phyloP scores from a whole-genome alignment of 1,140 invertebrate genomes.

The Drosophila simulans region DNA sequence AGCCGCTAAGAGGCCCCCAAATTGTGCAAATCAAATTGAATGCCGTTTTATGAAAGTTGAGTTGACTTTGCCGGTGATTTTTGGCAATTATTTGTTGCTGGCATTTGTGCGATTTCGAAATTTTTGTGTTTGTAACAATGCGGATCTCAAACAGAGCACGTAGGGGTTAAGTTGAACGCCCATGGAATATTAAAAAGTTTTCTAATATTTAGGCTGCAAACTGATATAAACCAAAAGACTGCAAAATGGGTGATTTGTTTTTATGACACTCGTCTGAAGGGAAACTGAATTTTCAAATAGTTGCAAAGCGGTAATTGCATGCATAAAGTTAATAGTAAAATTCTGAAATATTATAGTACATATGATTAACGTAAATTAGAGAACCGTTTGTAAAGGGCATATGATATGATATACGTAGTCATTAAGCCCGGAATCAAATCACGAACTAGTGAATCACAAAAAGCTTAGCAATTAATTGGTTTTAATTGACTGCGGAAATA shows the following conservation, averaged over 20 bases:
- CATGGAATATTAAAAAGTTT: slow-evolving; percentile 71
- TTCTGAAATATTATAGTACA: not conserved
- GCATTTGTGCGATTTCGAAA: slow-evolving; percentile 73
- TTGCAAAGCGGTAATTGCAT: not conserved
- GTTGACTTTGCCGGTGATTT: slow-evolving; percentile 36
- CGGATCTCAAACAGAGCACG: slow-evolving; percentile 61
- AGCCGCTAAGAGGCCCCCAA: slow-evolving; percentile 37
- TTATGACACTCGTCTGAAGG: not conserved
- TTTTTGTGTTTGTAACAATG: slow-evolving; percentile 44
- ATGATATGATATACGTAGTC: slow-evolving; percentile 1
- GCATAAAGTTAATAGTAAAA: not conserved
- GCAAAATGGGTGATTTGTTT: not conserved
- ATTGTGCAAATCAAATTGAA: slow-evolving; percentile 68
- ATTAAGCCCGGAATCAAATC: slow-evolving; percentile 16
- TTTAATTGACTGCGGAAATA: slow-evolving; percentile 47
- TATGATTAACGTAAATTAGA: not conserved
- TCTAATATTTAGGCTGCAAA: slow-evolving; percentile 39
- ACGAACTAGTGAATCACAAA: slow-evolving; percentile 34
- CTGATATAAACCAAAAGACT: slow-evolving; percentile 15
- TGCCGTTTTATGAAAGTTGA: slow-evolving; percentile 76
- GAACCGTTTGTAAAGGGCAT: not conserved
- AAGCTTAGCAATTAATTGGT: slow-evolving; percentile 14
- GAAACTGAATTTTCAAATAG: not conserved
- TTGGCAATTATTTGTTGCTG: slow-evolving; percentile 63
- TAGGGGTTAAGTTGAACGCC: slow-evolving; percentile 46